Evolutionary conservation across 2,888 invertebrate species (phyloP).

Genomic region (Oligia strigilis): DNA sequence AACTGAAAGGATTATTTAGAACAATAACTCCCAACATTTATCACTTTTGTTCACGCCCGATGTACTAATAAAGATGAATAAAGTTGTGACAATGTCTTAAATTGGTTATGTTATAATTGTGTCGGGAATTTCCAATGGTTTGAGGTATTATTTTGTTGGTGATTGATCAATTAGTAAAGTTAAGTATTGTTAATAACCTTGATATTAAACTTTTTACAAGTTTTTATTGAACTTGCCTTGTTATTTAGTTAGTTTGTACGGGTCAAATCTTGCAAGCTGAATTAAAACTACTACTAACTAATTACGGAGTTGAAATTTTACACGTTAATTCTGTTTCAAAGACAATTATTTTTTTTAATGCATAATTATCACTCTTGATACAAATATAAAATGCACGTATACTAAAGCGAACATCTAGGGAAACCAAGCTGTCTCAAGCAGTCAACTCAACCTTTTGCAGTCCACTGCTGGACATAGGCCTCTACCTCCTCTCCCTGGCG

Average conservation of each 20-base stretch:
- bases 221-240: background rate
- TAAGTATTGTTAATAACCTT: background rate
- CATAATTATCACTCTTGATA: background rate
- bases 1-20: slow-evolving; percentile 86
- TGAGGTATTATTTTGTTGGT: slow-evolving; percentile 7
- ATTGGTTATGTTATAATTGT: slow-evolving; percentile 62
- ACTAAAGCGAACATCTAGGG: background rate
- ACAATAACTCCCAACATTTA: slow-evolving; percentile 85
- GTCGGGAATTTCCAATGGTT: slow-evolving; percentile 42
- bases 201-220: background rate
- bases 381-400: background rate
- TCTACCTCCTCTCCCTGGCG: background rate
- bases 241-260: background rate
- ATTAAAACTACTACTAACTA: background rate
- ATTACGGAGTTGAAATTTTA: background rate
- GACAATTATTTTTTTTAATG: background rate
- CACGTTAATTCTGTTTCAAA: background rate
- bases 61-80: slow-evolving; percentile 81
- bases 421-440: background rate
- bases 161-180: slow-evolving; percentile 46
- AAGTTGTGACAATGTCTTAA: slow-evolving; percentile 77
- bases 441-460: background rate
- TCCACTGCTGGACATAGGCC: background rate
- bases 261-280: background rate
- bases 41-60: slow-evolving; percentile 83